A percentile compares a stretch with the other conserved stretches of the same genome.
These are phyloP conservation scores for Tetramorium parvispinum DNA, from an alignment of 1,140 invertebrate genomes.

Conservation along the genomic window DNA sequence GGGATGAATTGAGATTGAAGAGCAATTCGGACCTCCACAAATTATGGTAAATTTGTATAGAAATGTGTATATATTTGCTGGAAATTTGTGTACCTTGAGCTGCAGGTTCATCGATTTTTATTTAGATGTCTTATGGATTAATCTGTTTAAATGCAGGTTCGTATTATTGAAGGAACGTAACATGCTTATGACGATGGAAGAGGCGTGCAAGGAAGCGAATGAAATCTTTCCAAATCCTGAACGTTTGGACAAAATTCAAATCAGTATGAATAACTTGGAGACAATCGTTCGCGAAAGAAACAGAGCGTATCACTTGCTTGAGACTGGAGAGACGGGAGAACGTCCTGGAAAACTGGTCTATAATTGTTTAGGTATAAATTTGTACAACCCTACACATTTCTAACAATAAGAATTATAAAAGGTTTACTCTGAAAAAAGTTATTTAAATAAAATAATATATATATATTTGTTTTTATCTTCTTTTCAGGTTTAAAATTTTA, in stretches of 20 bases:
- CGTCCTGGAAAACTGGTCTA: conserved; percentile 87
- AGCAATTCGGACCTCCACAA: conserved; percentile 99
- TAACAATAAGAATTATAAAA: neutral
- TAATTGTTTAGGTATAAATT: conserved; percentile 87
- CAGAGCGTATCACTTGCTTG: conserved; percentile 94
- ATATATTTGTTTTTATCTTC: conserved; percentile 24
- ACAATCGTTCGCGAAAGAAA: conserved; percentile 96
- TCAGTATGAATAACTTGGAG: conserved; percentile 98
- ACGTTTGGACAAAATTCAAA: conserved; percentile 97
- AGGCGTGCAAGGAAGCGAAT: conserved; percentile 90
- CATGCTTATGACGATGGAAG: conserved; percentile 98
- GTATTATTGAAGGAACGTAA: conserved; percentile 98
- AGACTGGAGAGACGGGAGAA: conserved; percentile 95
- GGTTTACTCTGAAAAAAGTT: neutral
- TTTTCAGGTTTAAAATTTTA: conserved; percentile 78
- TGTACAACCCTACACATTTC: conserved; percentile 61
- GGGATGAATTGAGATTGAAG: conserved; percentile 97
- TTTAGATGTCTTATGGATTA: neutral
- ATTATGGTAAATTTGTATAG: conserved; percentile 91
- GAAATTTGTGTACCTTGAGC: conserved; percentile 61
- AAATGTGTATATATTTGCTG: too few relatives aligned
- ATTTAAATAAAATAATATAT: neutral
- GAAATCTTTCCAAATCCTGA: conserved; percentile 97
- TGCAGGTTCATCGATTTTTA: neutral
- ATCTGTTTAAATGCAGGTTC: conserved; percentile 87